Evolutionary conservation across 2,797 vertebrate genomes (phyloP).

Genomic region (Neosilurus hyrtlii): DNA sequence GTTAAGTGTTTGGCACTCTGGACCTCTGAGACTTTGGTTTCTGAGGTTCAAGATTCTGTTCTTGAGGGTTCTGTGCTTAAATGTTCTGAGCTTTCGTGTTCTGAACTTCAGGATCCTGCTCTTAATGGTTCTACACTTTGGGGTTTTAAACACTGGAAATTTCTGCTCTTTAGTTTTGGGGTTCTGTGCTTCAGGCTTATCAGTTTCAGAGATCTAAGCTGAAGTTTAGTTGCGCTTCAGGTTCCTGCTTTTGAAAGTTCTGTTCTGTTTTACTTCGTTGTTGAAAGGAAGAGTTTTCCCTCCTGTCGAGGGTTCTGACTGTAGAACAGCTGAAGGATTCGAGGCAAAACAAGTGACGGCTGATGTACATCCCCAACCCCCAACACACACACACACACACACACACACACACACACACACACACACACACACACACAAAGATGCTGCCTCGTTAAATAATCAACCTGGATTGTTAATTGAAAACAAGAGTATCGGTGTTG

Average conservation of each 20-base stretch:
- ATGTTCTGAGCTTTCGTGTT: neutral
- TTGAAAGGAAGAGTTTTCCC: neutral
- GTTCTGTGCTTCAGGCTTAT: neutral
- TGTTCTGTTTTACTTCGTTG: neutral
- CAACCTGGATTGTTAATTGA: neutral
- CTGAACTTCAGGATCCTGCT: neutral
- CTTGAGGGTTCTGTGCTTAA: neutral
- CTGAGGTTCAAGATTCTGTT: neutral
- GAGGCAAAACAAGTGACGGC: neutral
- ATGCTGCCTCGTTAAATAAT: conserved; percentile 1
- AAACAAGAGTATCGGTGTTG: conserved; percentile 7
- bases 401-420: conserved; percentile 5
- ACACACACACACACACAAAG: neutral
- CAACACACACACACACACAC: neutral
- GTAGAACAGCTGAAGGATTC: neutral
- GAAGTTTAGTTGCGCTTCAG: neutral
- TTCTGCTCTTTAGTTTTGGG: too few species aligned
- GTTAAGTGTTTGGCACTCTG: neutral
- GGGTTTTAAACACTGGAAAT: too few species aligned
- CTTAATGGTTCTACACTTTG: neutral
- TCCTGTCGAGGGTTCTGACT: neutral
- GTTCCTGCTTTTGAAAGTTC: neutral
- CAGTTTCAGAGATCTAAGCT: too few species aligned
- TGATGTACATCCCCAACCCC: too few species aligned
- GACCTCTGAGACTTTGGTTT: neutral